Base-by-base conservation (phyloP, 2,797 vertebrate species). In the Ctenochaetus hawaiiensis region DNA sequence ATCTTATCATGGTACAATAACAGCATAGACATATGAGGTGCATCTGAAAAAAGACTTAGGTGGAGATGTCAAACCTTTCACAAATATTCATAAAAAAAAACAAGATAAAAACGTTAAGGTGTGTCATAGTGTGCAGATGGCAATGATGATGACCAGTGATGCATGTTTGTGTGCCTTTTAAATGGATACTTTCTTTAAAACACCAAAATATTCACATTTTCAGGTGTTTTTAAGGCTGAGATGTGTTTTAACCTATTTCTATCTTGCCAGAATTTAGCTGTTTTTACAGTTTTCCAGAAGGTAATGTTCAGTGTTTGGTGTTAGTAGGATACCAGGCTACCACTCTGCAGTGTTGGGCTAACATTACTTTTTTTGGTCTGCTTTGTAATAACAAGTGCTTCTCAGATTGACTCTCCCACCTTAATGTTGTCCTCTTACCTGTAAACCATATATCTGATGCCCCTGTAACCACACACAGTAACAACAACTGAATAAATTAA, bases 371-470 rank as follows among this genome's bases (percentile, higher is more conserved):
- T 76, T 60, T n/a, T 54, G 44, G 56, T 62, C 48, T 78, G 47
- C 78, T 81, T 58, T 59, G 39, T 78, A 83, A 81, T 52, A 76
- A 58, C 48, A 62, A 61, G 23, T 23, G 30, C 14, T 2, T 69
- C 66, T 69, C 60, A 67, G 49, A 58, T 18, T 54, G 71, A 85
- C 75, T 60, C 60, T 20, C 53, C 58, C 44, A 34, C 66, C 54
- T 37, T 85, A 82, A 75, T 66, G 51, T 81, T 56, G 72, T 73
- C 60, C 16, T 89, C 83, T 75, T 69, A 89, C 62, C 83, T 87
- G 78, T 86, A 80, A 87, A 0, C 88, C 87, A 80, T 5, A 58
- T 12, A 66, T 53, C 16, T 72, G 80, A 60, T 84, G 45, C 78
- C 80, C 5, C 2, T 34, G 77, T 51, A 89, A 91, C 81, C 75